Percentiles rank a stretch among this genome's conserved stretches.
Evolutionary conservation across 2,797 vertebrate genomes (phyloP).

Genomic region (Eurystomus glaucurus): DNA sequence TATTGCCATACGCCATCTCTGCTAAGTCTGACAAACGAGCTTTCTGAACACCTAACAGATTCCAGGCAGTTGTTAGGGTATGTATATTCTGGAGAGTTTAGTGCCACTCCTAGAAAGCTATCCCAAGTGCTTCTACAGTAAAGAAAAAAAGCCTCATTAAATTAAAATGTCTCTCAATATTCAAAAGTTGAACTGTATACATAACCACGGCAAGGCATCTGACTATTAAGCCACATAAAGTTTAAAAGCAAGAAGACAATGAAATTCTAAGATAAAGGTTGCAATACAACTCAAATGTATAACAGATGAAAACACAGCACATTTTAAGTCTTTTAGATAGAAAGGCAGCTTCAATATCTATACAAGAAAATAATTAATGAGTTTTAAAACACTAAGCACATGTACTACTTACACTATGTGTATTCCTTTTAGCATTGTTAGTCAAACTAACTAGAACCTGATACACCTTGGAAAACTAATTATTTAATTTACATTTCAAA

Average conservation of each 20-base stretch:
- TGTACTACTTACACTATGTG: not conserved
- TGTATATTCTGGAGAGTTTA: not conserved
- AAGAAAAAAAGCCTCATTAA: not conserved
- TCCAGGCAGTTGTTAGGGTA: not conserved
- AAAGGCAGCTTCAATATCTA: not conserved
- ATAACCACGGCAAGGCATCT: not conserved
- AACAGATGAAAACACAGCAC: not conserved
- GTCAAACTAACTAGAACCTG: not conserved
- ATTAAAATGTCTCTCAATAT: not conserved
- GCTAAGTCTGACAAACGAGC: not conserved
- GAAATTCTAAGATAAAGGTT: not conserved
- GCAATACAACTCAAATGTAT: not conserved
- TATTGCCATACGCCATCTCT: not conserved
- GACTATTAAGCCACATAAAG: not conserved
- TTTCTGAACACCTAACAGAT: not conserved
- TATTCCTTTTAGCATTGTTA: not conserved
- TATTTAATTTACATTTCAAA: conserved; percentile 5
- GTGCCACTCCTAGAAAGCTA: not conserved
- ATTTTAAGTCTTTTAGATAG: not conserved
- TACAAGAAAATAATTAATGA: not conserved
- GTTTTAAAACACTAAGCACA: not conserved
- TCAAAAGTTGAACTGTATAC: not conserved
- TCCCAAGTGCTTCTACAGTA: not conserved
- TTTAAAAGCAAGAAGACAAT: not conserved
- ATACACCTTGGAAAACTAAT: not conserved